Conservation (phyloP, 1,140 invertebrate genomes). For the Steinernema khuongi region DNA sequence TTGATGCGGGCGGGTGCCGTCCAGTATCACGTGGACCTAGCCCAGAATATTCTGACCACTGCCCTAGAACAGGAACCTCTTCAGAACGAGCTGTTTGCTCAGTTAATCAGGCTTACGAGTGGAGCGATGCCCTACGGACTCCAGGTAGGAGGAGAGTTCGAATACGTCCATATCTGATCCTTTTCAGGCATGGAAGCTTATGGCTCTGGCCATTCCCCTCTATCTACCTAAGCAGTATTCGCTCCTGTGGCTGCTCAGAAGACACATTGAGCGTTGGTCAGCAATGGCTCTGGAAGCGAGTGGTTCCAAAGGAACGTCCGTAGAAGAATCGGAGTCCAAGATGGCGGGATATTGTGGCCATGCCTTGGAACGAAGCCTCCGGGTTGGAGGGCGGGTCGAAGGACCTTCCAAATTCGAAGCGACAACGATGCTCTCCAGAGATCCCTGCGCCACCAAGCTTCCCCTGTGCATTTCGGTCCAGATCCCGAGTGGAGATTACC, state of each 20-base stretch:
- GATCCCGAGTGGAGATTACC: slow-evolving; percentile 46
- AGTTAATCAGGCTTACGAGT: slow-evolving; percentile 43
- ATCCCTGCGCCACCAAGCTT: slow-evolving; percentile 42
- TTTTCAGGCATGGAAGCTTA: slow-evolving; percentile 45
- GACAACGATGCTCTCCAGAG: slow-evolving; percentile 42
- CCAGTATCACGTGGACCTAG: slow-evolving; percentile 50
- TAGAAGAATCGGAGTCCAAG: slow-evolving; percentile 26
- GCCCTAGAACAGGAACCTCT: slow-evolving; percentile 33
- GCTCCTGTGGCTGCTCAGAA: slow-evolving; percentile 48
- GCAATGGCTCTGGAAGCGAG: not conserved
- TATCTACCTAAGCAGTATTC: slow-evolving; percentile 47
- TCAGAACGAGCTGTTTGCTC: slow-evolving; percentile 47
- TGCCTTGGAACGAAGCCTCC: slow-evolving; percentile 31
- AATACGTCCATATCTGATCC: slow-evolving; percentile 7
- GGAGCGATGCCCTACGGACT: slow-evolving; percentile 41
- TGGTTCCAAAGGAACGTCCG: not conserved
- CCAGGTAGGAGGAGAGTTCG: slow-evolving; percentile 24
- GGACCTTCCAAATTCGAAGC: slow-evolving; percentile 51
- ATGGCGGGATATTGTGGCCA: slow-evolving; percentile 47
- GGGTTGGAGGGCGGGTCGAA: slow-evolving; percentile 42
- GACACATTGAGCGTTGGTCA: slow-evolving; percentile 41
- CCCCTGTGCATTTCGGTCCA: slow-evolving; percentile 46
- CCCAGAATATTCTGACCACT: slow-evolving; percentile 47
- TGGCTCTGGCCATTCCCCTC: slow-evolving; percentile 44
- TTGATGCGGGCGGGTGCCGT: slow-evolving; percentile 43